Evolutionary conservation across 1,140 invertebrate genomes (phyloP).

Genomic region (Eriosoma lanigerum): DNA sequence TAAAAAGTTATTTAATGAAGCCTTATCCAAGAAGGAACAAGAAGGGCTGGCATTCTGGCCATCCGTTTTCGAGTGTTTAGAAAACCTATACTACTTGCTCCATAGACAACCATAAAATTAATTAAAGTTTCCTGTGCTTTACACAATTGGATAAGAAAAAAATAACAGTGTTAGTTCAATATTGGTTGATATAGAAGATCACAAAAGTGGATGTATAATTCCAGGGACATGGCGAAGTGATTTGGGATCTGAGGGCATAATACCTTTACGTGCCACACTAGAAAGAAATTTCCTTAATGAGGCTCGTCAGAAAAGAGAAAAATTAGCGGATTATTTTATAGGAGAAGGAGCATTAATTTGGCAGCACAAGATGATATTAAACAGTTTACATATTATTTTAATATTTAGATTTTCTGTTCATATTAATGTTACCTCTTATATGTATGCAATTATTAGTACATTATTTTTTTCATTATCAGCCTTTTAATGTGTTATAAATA

Average conservation of each 20-base stretch:
- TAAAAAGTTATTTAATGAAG: slow-evolving; percentile 58
- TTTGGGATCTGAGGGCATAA: neutral
- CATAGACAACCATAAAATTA: slow-evolving; percentile 56
- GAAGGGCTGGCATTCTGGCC: slow-evolving; percentile 56
- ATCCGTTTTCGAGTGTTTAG: slow-evolving; percentile 57
- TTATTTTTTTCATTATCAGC: no score
- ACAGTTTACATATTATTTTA: neutral
- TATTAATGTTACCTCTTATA: neutral
- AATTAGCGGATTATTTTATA: slow-evolving; percentile 52
- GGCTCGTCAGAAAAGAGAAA: slow-evolving; percentile 33
- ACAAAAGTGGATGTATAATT: slow-evolving; percentile 34
- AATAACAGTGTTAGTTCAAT: neutral
- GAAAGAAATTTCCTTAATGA: neutral
- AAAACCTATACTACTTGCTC: slow-evolving; percentile 56
- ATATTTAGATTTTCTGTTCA: neutral
- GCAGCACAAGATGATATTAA: slow-evolving; percentile 37
- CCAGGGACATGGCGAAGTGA: slow-evolving; percentile 5
- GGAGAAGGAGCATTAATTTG: slow-evolving; percentile 52
- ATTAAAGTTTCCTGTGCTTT: slow-evolving; percentile 55
- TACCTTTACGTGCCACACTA: neutral
- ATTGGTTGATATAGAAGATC: slow-evolving; percentile 34
- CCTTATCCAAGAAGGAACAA: slow-evolving; percentile 56
- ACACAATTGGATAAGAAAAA: slow-evolving; percentile 56
- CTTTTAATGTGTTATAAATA: no score
- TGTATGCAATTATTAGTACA: neutral